Evolutionary conservation across 1,140 invertebrate species (phyloP).

Genomic region (Drosophila kurseongensis): DNA sequence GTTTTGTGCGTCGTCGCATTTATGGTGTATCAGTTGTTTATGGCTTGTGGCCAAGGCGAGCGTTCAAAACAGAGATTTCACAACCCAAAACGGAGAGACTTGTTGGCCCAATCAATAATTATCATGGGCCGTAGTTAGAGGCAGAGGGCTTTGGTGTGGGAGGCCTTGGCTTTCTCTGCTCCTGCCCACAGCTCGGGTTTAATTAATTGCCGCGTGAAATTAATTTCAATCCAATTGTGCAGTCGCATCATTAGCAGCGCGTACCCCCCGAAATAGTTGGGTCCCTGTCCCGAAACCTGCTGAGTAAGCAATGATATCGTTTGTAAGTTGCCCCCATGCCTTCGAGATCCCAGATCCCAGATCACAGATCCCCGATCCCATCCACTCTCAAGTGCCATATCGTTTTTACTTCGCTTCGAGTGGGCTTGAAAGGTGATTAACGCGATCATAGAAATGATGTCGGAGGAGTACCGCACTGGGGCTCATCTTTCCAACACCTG

Average conservation of each 20-base stretch:
- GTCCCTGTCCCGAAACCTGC: constrained; percentile 59
- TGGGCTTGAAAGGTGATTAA: constrained; percentile 80
- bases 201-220: constrained; percentile 79
- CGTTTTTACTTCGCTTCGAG: constrained; percentile 57
- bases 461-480: constrained; percentile 36
- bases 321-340: constrained; percentile 58
- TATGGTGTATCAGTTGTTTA: constrained; percentile 64
- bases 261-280: background rate
- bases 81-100: constrained; percentile 45
- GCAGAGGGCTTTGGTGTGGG: constrained; percentile 38
- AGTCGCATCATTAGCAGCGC: constrained; percentile 71
- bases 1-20: constrained; percentile 66
- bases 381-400: constrained; percentile 69
- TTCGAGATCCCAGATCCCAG: constrained; percentile 19
- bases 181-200: constrained; percentile 62
- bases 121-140: constrained; percentile 2
- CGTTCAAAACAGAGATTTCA: constrained; percentile 52
- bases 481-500: constrained; percentile 67
- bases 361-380: constrained; percentile 9
- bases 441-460: constrained; percentile 79
- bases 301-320: constrained; percentile 71
- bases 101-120: constrained; percentile 74
- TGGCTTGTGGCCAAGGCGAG: constrained; percentile 41
- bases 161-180: constrained; percentile 69
- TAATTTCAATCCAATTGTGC: constrained; percentile 80